Percentiles rank a stretch among this genome's conserved stretches.
phyloP scores from a whole-genome alignment of 2,113 vertebrate genomes.

The Dipodomys merriami region DNA sequence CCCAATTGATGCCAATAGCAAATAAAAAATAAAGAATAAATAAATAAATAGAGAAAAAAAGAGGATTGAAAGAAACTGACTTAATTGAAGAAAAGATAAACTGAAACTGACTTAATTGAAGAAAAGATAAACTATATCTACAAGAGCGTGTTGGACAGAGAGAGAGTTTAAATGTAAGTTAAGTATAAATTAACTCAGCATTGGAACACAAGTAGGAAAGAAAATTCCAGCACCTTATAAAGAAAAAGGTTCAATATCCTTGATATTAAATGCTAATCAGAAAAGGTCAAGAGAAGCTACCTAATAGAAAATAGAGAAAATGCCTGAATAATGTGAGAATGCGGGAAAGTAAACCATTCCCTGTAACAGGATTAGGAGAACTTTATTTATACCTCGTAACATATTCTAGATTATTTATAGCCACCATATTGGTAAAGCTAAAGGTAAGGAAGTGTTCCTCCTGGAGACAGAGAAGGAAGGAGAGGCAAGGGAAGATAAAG shows the following conservation, averaged over 20 bases:
- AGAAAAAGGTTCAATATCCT: neutral
- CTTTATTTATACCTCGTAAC: neutral
- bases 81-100: no score
- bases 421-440: neutral
- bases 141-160: no score
- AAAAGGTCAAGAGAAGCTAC: neutral
- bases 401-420: neutral
- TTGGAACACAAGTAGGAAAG: neutral
- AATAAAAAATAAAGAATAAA: neutral
- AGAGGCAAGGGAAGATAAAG: no score
- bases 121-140: neutral
- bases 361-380: neutral
- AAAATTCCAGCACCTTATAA: neutral
- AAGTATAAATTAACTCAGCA: neutral
- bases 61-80: no score
- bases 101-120: no score
- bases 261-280: neutral
- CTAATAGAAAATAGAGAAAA: neutral
- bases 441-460: neutral
- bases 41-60: neutral
- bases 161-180: neutral
- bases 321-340: neutral
- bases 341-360: neutral
- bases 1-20: neutral
- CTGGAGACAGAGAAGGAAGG: no score